Evolutionary conservation across 2,797 vertebrate species (phyloP), one percentile per base, ranked within the genome.

Genomic region (Ciconia nigra): DNA sequence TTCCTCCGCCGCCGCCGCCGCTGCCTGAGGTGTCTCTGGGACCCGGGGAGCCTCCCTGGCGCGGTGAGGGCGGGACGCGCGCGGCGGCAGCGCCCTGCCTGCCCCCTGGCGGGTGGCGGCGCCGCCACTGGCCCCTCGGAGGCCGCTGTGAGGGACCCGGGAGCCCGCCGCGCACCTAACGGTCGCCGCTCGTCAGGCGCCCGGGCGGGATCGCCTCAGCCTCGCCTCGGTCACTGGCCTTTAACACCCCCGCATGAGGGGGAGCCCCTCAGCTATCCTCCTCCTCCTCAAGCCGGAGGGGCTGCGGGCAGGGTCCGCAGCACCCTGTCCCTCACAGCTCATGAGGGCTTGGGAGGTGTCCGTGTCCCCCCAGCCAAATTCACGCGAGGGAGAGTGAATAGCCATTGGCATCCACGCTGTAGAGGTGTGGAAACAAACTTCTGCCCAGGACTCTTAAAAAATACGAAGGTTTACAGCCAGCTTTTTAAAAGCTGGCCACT

Each of bases 281-380:
- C 12, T 24, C 20, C 54, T 12, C 9, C 18, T 9, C n/a, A 24
- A 9, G 70, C 5, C 35, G 6, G 25, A 33, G 37, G 21, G 37
- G 16, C 37, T 35, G 35, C 25, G 15, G 35, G 39, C 39, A 20
- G 33, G 26, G 13, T 8, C 22, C 11, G n/a, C 49, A 7, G 72
- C 37, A 0, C 9, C 21, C 47, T 1, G 8, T 11, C 46, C 51
- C 39, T 49, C 82, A 19, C 44, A 11, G 63, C 35, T 15, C 13
- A 5, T 1, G 33, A 24, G 12, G 54, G 26, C 26, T 19, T 20
- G 17, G 22, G 47, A 3, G 1, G 1, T 6, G 37, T 9, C 41
- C 13, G 0, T 1, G 37, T 11, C 11, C 13, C 13, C 29, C 10
- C 8, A 7, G 0, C 3, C 9, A 11, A 0, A 2, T 25, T 47